Percentiles rank a stretch among this genome's conserved stretches.
phyloP scores from a whole-genome alignment of 2,888 invertebrate species.

The Exephanes ischioxanthus region DNA sequence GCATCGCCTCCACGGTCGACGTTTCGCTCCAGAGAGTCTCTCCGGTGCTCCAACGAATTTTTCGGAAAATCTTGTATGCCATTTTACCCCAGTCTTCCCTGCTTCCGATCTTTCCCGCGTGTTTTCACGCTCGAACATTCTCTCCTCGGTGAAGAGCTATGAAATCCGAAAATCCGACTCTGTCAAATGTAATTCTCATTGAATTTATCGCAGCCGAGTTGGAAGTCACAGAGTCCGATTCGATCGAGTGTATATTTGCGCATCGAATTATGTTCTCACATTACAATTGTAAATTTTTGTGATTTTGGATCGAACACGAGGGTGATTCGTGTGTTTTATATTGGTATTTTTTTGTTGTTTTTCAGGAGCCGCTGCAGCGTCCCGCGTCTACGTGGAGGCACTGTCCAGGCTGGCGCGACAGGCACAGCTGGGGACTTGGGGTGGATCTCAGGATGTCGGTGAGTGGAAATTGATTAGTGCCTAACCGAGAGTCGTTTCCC shows the following conservation, averaged over 20 bases:
- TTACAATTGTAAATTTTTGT: not conserved
- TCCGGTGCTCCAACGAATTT: conserved; percentile 2
- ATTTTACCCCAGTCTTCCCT: not conserved
- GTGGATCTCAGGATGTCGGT: conserved; percentile 96
- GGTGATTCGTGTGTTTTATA: conserved; percentile 36
- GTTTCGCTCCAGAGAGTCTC: too few relatives aligned
- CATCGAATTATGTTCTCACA: not conserved
- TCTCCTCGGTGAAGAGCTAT: not conserved
- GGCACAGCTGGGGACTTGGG: conserved; percentile 96
- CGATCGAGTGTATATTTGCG: not conserved
- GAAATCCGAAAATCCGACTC: not conserved
- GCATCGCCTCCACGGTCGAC: too few relatives aligned
- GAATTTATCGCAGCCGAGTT: not conserved
- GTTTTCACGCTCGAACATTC: conserved; percentile 1
- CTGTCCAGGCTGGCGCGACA: conserved; percentile 94
- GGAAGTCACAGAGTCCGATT: not conserved
- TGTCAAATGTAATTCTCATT: not conserved
- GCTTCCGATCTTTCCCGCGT: not conserved
- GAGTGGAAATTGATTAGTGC: conserved; percentile 84
- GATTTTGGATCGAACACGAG: conserved; percentile 11
- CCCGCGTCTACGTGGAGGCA: conserved; percentile 94
- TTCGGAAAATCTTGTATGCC: not conserved
- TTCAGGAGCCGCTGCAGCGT: conserved; percentile 95
- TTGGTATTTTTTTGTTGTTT: conserved; percentile 68
- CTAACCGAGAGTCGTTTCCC: conserved; percentile 61